Conservation (phyloP, 2,113 vertebrate genomes). For the Myanophis thanlyinensis region DNA sequence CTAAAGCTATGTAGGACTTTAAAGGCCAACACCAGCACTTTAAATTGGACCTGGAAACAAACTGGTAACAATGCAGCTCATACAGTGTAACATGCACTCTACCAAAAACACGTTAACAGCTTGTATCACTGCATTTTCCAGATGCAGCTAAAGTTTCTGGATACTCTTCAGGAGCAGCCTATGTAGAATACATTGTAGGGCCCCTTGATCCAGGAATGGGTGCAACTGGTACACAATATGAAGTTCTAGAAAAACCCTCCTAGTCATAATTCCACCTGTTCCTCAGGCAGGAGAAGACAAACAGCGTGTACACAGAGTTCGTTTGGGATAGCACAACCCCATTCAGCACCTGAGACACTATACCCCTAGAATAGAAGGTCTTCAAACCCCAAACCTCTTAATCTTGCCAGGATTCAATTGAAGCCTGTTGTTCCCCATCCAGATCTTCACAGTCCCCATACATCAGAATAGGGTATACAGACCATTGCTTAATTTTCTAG, state of each 20-base stretch:
- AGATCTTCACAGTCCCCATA: background rate
- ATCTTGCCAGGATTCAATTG: background rate
- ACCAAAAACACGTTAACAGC: background rate
- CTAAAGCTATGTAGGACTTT: background rate
- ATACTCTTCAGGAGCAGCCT: background rate
- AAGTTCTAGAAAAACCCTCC: background rate
- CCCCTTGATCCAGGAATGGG: background rate
- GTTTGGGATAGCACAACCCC: background rate
- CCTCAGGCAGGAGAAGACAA: background rate
- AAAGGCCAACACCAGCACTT: background rate
- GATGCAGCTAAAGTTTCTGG: background rate
- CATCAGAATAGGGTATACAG: background rate
- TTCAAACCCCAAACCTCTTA: background rate
- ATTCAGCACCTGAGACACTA: background rate
- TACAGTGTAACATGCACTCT: background rate
- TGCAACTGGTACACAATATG: background rate
- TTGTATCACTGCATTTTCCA: background rate
- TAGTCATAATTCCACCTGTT: background rate
- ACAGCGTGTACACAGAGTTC: background rate
- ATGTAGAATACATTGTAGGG: background rate
- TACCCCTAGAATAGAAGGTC: background rate
- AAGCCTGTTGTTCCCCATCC: background rate
- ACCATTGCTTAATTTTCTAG: background rate
- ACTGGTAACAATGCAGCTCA: background rate
- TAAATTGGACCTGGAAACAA: background rate